Evolutionary conservation across 2,113 vertebrate species (phyloP).

Genomic region (Vicugna pacos): DNA sequence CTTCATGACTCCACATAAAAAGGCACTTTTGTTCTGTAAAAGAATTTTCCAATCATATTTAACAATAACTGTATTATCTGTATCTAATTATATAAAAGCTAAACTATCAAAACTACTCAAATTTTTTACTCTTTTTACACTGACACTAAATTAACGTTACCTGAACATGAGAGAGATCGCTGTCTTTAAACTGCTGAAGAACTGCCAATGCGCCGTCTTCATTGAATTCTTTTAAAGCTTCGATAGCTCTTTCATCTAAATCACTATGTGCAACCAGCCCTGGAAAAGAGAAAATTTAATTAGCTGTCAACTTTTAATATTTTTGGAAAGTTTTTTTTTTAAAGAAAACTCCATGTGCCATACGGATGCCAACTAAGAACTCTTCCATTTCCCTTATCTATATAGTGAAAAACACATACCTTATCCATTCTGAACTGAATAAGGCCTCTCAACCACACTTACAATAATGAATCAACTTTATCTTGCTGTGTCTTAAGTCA

Average conservation of each 20-base stretch:
- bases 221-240: constrained; percentile 99
- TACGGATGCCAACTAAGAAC: constrained; percentile 45
- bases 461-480: constrained; percentile 60
- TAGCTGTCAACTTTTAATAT: constrained; percentile 59
- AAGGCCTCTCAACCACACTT: constrained; percentile 60
- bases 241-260: constrained; percentile 98
- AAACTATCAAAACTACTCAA: constrained; percentile 40
- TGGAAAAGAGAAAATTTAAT: constrained; percentile 82
- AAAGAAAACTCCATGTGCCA: background rate
- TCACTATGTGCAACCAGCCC: constrained; percentile 98
- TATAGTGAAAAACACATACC: constrained; percentile 42
- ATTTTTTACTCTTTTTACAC: constrained; percentile 44
- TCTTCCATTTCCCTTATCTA: constrained; percentile 9
- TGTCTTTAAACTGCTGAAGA: constrained; percentile 99
- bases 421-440: constrained; percentile 46
- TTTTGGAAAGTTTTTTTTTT: background rate
- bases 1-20: constrained; percentile 99
- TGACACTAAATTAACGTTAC: constrained; percentile 85
- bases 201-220: constrained; percentile 98
- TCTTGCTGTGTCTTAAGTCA: constrained; percentile 47
- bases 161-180: constrained; percentile 99
- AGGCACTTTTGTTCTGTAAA: constrained; percentile 99
- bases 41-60: constrained; percentile 63
- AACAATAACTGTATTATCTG: background rate
- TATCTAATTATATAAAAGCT: background rate